Evolutionary conservation across 2,113 vertebrate species (phyloP).

Genomic region (Hippocampus barbouri): DNA sequence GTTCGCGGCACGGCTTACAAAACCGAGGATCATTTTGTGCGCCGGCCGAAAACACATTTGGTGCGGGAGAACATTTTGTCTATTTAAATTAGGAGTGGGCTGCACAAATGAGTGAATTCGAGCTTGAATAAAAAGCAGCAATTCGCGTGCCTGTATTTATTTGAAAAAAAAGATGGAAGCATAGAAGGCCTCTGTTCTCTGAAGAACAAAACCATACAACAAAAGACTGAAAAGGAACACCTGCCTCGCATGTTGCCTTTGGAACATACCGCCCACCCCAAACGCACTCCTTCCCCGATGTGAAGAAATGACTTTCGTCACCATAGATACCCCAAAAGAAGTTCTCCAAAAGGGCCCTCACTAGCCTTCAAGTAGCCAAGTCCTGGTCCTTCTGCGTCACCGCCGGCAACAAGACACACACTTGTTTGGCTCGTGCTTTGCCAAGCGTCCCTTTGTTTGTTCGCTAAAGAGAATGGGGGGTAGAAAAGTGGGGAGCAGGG

Average conservation of each 20-base stretch:
- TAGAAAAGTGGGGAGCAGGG: conserved; percentile 17
- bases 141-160: background rate
- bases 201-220: conserved; percentile 29
- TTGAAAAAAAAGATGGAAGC: background rate
- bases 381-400: conserved; percentile 45
- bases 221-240: conserved; percentile 35
- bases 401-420: conserved; percentile 56
- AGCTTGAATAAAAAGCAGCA: background rate
- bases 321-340: conserved; percentile 53
- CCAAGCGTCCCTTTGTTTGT: conserved; percentile 53
- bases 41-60: background rate
- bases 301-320: conserved; percentile 39
- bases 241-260: conserved; percentile 44
- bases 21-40: no score
- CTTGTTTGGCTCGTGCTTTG: conserved; percentile 55
- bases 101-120: background rate
- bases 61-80: background rate
- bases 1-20: background rate
- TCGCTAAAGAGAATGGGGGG: conserved; percentile 20
- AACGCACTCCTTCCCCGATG: conserved; percentile 17
- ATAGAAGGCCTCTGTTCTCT: background rate
- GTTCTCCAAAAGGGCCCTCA: conserved; percentile 42
- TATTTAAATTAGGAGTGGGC: background rate
- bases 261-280: conserved; percentile 29
- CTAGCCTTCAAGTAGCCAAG: conserved; percentile 48